Base-by-base conservation (phyloP, 1,140 invertebrate genomes). In the Gonioctena quinquepunctata region DNA sequence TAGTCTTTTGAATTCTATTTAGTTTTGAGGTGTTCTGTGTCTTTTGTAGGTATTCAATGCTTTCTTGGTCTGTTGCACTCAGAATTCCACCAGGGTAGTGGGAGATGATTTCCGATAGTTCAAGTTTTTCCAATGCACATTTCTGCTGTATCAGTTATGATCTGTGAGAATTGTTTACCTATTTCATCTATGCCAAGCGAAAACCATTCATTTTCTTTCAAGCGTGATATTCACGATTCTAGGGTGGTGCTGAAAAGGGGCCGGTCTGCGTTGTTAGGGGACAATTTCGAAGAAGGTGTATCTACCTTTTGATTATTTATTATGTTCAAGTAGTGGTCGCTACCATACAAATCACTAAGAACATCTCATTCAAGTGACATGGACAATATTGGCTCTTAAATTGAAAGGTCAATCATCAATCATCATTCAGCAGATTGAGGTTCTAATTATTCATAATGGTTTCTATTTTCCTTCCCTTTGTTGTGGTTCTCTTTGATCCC, bases 11-110 rank as follows among this genome's bases (percentile, higher is more conserved):
- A 23, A 60, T 23, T 60, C 13, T 25, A 60, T 60, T 60, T 8
- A 8, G 25, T 60, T 60, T 60, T 50, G 49, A 6, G 49, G 49
- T 50, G 13, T 60, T 60, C n/a, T 60, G 25, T 60, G 18, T 60
- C 54, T 60, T 60, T 60, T 26, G 18, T 60, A 27, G 0, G 22
- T 60, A 27, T 27, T 60, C 11, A 60, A 27, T 27, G 57, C 23
- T 60, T 27, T 60, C 23, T 60, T 60, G 25, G 57, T 23, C 23
- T 27, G 57, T 60, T n/a, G 25, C 57, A 60, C 6, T 23, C 18
- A 27, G 57, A 60, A 23, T 60, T 60, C 57, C 2, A 60, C 57
- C 57, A 60, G 16, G 57, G 57, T 27, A 60, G 18, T 60, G 57
- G 18, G 18, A 3, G 18, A 60, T 60, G 57, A 27, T 60, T 60